These are phyloP conservation scores for Delia radicum DNA, from an alignment of 1,140 invertebrate species.

Conservation along the genomic window DNA sequence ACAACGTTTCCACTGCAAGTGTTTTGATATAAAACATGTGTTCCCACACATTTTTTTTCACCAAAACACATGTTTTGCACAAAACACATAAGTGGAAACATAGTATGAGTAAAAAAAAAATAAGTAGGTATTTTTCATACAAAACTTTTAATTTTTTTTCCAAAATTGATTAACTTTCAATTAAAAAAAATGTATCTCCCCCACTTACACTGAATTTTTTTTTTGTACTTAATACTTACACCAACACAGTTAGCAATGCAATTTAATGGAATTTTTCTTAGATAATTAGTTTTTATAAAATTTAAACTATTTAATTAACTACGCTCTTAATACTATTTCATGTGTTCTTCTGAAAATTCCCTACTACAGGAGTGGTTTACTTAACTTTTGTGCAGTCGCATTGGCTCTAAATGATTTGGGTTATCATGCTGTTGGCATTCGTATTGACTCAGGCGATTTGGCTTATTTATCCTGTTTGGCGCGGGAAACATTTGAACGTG, in stretches of 20 bases:
- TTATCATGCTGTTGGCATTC: constrained; percentile 85
- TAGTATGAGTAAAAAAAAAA: no score
- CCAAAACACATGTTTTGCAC: no score
- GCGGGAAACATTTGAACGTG: constrained; percentile 75
- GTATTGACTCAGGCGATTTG: constrained; percentile 96
- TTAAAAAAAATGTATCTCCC: background rate
- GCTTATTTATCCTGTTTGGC: constrained; percentile 91
- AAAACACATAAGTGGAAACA: no score
- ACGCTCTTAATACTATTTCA: constrained; percentile 8
- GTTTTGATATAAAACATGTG: no score
- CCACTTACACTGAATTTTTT: background rate
- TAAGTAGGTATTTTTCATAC: no score
- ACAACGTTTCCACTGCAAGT: no score
- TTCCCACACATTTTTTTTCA: no score
- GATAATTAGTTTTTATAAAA: background rate
- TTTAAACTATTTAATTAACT: background rate
- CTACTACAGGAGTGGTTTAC: constrained; percentile 82
- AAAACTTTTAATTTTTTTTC: background rate
- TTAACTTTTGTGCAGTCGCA: constrained; percentile 98
- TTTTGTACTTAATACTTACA: background rate
- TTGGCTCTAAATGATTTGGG: constrained; percentile 90
- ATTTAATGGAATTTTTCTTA: constrained; percentile 10
- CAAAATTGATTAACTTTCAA: background rate
- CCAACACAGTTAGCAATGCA: constrained; percentile 11
- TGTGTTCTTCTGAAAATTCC: constrained; percentile 22